Percentiles rank a stretch among this genome's conserved stretches.
Conservation (phyloP, 2,888 invertebrate genomes). For the Amphipyra tragopoginis region DNA sequence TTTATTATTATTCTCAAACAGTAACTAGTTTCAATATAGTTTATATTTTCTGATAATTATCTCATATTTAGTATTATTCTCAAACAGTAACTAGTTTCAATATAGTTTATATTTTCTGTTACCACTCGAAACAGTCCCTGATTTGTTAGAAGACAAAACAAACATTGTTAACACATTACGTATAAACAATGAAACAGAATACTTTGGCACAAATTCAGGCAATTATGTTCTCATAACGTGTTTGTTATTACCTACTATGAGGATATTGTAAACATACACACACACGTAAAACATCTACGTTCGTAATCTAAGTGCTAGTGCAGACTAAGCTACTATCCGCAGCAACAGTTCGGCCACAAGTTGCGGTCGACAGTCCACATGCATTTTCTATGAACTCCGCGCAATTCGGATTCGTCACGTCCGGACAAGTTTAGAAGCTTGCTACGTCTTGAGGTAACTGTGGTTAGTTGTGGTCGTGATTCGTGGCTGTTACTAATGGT, state of each 20-base stretch:
- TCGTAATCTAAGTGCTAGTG: conserved; percentile 34
- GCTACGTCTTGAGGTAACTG: conserved; percentile 36
- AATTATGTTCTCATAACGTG: conserved; percentile 50
- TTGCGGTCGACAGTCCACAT: conserved; percentile 44
- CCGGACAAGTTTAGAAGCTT: conserved; percentile 22
- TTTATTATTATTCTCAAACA: conserved; percentile 17
- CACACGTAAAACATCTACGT: background rate
- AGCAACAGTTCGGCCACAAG: conserved; percentile 26
- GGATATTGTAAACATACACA: conserved; percentile 12
- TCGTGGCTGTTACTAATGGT: conserved; percentile 1
- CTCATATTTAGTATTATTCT: conserved; percentile 7
- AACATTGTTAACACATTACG: conserved; percentile 36
- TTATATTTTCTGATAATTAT: background rate
- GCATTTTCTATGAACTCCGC: conserved; percentile 49
- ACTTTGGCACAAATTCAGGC: conserved; percentile 49
- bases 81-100: conserved; percentile 15
- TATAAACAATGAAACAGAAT: conserved; percentile 41
- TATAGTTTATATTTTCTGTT: conserved; percentile 12
- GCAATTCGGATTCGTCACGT: conserved; percentile 41
- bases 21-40: conserved; percentile 9
- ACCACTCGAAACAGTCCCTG: conserved; percentile 4
- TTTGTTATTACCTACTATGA: conserved; percentile 50
- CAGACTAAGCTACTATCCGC: conserved; percentile 38
- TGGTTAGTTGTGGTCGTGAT: conserved; percentile 25
- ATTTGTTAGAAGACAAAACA: conserved; percentile 31